Base-by-base conservation (phyloP, 2,888 invertebrate species). In the Anthoptus insignis region DNA sequence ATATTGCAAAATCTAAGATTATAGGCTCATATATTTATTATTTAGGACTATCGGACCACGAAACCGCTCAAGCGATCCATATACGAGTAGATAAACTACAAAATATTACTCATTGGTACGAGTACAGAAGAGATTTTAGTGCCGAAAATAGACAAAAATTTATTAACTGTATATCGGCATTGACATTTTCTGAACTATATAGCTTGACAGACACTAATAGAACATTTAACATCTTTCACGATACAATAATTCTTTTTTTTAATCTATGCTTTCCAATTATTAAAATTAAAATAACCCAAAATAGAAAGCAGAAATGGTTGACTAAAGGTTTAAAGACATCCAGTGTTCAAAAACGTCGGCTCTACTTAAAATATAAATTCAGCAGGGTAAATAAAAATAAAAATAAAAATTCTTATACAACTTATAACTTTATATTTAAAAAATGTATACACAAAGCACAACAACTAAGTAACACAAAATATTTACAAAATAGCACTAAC, bases 1-100 rank as follows among this genome's bases (percentile, higher is more conserved):
- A 65, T 37, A 47, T 53, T 8, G 16, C 9, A 8, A 19, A 42
- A 9, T 39, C 16, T 29, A 4, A 24, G 1, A 27, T 54, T 11
- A 47, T 19, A 11, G 9, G 4, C 9, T 14, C 34, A 1, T 11
- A 42, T 19, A 53, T 47, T 19, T 57, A 64, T 37, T 34, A 24
- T 3, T 13, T 59, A 53, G 58, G 50, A 22, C 19, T 58, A 24
- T 64, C 64, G 6, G 64, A 64, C 19, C 64, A 64, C 9, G 64
- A 64, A 16, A 64, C 64, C 3, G 50, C 32, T 11, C 64, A 64
- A 53, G 22, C 19, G 11, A 29, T 52, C 11, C 27, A 60, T 19
- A 2, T 52, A 27, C 7, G 8, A 39, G 22, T 27, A 24, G 24
- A 50, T 2, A 52, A 39, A 21, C 5, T 2, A 2, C 3, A 57